phyloP scores from a whole-genome alignment of 2,888 invertebrate species.

The Drosophila neotestacea region DNA sequence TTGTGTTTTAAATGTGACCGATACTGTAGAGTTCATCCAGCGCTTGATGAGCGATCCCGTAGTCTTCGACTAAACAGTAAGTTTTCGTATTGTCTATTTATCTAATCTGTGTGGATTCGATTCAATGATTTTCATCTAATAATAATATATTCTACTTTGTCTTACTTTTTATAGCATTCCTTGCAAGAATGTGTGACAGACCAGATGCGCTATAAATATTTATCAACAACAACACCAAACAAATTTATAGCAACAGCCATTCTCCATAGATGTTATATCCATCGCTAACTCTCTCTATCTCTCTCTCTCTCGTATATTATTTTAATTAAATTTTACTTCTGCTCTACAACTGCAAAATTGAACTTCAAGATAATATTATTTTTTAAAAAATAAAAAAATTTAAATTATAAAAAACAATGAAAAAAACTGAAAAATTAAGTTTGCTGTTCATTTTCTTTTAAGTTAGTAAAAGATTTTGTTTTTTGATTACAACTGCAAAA shows the following conservation, averaged over 20 bases:
- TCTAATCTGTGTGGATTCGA: background rate
- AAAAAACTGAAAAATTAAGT: constrained; percentile 71
- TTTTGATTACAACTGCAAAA: constrained; percentile 25
- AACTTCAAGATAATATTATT: constrained; percentile 83
- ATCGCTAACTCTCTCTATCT: constrained; percentile 84
- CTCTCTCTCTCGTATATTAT: constrained; percentile 84
- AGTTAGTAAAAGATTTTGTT: constrained; percentile 25
- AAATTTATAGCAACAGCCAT: constrained; percentile 83
- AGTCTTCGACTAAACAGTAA: constrained; percentile 85
- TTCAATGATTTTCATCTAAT: constrained; percentile 1
- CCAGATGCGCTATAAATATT: constrained; percentile 83
- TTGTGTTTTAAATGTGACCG: constrained; percentile 50
- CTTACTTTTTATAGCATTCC: constrained; percentile 89
- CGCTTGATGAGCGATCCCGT: constrained; percentile 85
- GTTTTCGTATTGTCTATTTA: constrained; percentile 54
- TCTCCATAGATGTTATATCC: constrained; percentile 85
- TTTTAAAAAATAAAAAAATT: constrained; percentile 82
- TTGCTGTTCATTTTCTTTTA: constrained; percentile 63
- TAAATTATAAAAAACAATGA: constrained; percentile 82
- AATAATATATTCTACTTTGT: constrained; percentile 32
- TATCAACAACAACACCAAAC: constrained; percentile 72
- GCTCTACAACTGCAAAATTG: constrained; percentile 84
- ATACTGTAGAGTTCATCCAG: constrained; percentile 83
- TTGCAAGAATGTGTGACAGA: constrained; percentile 93
- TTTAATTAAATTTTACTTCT: constrained; percentile 84